Evolutionary conservation across 2,888 invertebrate species (phyloP).

Genomic region (Oxytorus armatus): DNA sequence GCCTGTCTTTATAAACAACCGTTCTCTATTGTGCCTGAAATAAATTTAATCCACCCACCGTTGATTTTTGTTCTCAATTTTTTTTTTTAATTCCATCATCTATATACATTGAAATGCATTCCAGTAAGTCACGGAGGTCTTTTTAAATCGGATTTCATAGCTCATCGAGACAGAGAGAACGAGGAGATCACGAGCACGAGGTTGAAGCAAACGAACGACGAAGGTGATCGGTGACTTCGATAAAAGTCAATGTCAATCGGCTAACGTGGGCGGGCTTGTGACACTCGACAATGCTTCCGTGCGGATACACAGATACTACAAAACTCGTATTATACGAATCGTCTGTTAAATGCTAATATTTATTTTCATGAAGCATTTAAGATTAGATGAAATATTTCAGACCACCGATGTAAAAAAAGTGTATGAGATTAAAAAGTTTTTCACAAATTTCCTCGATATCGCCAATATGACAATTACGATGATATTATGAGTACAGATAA

Average conservation of each 20-base stretch:
- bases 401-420: too few relatives aligned
- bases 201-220: background rate
- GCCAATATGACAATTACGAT: too few relatives aligned
- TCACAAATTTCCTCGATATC: too few relatives aligned
- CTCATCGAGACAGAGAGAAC: conserved; percentile 14
- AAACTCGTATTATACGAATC: conserved; percentile 19
- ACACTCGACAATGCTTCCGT: conserved; percentile 39
- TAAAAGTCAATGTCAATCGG: conserved; percentile 62
- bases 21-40: conserved; percentile 1
- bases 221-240: conserved; percentile 46
- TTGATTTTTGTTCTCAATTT: conserved; percentile 17
- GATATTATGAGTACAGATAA: too few relatives aligned
- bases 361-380: conserved; percentile 8
- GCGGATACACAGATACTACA: background rate
- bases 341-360: conserved; percentile 9
- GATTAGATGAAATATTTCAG: too few relatives aligned
- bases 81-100: conserved; percentile 29
- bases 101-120: conserved; percentile 37
- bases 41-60: conserved; percentile 24
- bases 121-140: conserved; percentile 28
- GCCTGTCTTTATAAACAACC: background rate
- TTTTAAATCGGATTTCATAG: conserved; percentile 58
- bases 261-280: conserved; percentile 47
- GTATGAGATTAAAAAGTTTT: too few relatives aligned
- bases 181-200: conserved; percentile 23